A percentile compares a stretch with the other conserved stretches of the same genome.
Conservation (phyloP, 1,140 invertebrate species). For the Macrotrachela quadricornifera region DNA sequence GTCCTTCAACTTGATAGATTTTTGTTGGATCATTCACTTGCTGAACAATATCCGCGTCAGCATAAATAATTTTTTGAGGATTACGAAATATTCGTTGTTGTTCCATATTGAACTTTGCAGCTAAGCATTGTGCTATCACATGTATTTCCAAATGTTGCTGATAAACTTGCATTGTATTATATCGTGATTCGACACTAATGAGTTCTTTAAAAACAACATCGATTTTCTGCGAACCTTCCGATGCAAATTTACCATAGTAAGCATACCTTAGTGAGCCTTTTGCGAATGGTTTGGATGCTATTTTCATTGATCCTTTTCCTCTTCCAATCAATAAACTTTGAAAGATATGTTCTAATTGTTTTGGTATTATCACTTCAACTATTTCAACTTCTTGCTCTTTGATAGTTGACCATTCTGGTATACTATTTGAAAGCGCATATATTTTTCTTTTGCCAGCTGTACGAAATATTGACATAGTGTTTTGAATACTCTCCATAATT, state of each 20-base stretch:
- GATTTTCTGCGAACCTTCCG: neutral
- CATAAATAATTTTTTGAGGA: neutral
- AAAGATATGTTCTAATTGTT: too few relatives aligned
- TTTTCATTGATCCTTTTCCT: neutral
- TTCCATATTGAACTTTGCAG: neutral
- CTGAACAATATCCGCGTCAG: neutral
- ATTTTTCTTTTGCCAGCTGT: too few relatives aligned
- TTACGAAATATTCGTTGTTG: neutral
- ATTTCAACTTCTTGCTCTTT: too few relatives aligned
- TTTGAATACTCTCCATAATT: too few relatives aligned
- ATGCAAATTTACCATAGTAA: neutral
- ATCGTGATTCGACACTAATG: neutral
- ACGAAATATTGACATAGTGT: too few relatives aligned
- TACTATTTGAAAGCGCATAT: too few relatives aligned
- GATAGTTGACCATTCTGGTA: too few relatives aligned
- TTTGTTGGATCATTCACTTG: neutral
- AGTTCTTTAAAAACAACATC: neutral
- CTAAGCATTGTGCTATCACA: neutral
- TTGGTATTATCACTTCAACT: too few relatives aligned
- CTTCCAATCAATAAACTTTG: too few relatives aligned
- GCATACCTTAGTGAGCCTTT: neutral
- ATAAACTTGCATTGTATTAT: neutral
- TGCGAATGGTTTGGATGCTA: neutral
- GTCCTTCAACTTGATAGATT: neutral
- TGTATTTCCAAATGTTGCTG: neutral